Evolutionary conservation across 1,140 invertebrate species (phyloP).

Genomic region (Colletes gigas): DNA sequence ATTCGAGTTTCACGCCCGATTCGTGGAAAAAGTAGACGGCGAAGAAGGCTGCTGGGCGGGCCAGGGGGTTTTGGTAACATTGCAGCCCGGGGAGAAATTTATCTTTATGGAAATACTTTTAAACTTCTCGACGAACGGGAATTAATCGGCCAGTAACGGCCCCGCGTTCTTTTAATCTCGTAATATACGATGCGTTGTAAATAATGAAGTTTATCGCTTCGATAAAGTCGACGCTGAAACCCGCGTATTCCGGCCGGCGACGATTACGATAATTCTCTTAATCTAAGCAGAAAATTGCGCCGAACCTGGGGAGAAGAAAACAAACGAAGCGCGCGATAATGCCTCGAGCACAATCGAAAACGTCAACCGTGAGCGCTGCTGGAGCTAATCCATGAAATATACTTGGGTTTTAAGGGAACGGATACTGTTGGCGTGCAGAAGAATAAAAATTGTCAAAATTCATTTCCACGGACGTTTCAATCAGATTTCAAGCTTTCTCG

Average conservation of each 20-base stretch:
- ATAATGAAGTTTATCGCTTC: slow-evolving; percentile 32
- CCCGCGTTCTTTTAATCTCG: slow-evolving; percentile 17
- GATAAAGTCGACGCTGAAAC: slow-evolving; percentile 19
- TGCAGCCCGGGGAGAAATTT: slow-evolving; percentile 11
- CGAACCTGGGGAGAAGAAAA: background rate
- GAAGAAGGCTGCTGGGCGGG: slow-evolving; percentile 2
- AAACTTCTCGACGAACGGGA: slow-evolving; percentile 9
- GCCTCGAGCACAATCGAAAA: background rate
- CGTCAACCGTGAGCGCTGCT: too few species aligned
- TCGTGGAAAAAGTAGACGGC: background rate
- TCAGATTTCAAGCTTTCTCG: too few species aligned
- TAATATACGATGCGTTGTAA: slow-evolving; percentile 24
- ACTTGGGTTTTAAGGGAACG: background rate
- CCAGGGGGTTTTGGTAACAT: slow-evolving; percentile 5
- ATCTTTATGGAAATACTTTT: slow-evolving; percentile 43
- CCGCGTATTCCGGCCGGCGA: background rate
- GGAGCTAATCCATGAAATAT: background rate
- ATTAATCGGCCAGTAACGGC: slow-evolving; percentile 8
- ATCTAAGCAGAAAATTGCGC: background rate
- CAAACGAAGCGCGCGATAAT: background rate
- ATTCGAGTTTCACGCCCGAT: slow-evolving; percentile 17
- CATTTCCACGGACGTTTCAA: too few species aligned
- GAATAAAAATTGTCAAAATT: too few species aligned
- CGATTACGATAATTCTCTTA: slow-evolving; percentile 20
- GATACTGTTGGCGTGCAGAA: too few species aligned